Percentiles rank a stretch among this genome's conserved stretches.
Evolutionary conservation across 2,113 vertebrate genomes (phyloP).

Genomic region (Rostratula benghalensis): DNA sequence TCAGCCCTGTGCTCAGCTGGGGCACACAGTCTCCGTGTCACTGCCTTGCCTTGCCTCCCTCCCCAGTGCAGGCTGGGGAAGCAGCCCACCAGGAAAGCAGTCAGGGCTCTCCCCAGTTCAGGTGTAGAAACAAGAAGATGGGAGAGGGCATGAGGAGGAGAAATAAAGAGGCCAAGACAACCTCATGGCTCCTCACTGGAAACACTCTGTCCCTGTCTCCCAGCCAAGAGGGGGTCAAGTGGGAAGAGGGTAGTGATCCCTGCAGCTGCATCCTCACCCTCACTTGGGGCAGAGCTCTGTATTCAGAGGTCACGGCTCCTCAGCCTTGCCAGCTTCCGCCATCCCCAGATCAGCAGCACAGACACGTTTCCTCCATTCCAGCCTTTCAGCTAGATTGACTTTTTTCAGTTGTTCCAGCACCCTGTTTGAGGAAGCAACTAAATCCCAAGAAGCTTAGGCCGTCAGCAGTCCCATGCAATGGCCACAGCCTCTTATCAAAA

Average conservation of each 20-base stretch:
- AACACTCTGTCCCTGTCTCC: neutral
- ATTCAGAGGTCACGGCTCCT: neutral
- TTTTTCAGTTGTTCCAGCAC: neutral
- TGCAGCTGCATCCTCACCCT: neutral
- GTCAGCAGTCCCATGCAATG: neutral
- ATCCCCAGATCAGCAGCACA: neutral
- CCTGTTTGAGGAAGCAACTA: neutral
- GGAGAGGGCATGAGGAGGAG: neutral
- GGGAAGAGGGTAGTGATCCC: accelerated
- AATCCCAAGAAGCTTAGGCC: neutral
- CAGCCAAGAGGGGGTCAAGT: neutral
- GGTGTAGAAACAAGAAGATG: neutral
- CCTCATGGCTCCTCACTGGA: neutral
- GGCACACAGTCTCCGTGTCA: neutral
- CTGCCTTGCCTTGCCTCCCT: neutral
- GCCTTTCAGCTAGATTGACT: neutral
- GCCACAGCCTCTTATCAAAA: neutral
- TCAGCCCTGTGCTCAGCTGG: neutral
- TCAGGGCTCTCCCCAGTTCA: neutral
- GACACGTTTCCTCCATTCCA: neutral
- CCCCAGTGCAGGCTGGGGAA: neutral
- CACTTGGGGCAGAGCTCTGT: neutral
- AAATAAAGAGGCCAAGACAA: neutral
- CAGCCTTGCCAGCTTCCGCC: neutral
- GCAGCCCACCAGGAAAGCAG: neutral